Base-by-base conservation (phyloP, 2,888 invertebrate species). In the Drosophila melanosoma region DNA sequence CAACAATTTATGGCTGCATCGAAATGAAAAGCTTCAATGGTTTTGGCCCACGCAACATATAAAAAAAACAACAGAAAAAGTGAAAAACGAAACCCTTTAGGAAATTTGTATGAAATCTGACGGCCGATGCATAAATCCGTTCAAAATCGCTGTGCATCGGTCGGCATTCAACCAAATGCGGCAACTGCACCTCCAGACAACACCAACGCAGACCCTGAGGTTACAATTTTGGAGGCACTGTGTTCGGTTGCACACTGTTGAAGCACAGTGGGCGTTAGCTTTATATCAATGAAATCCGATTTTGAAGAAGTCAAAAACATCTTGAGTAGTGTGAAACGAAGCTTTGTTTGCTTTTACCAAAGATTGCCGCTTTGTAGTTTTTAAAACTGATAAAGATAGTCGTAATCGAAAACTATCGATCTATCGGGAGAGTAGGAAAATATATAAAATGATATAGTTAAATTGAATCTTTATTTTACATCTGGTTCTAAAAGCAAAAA, bases 71-170 rank as follows among this genome's bases (percentile, higher is more conserved):
- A 12, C 66, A 38, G 51, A 56, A 70, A 57, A 53, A 76, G 77
- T 76, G 77, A 74, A 79, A 83, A 85, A 81, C 81, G 77, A 89
- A 89, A 87, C 90, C 90, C 87, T 88, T 89, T 88, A 89, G 88
- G 86, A 89, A 87, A 87, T 82, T 82, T 87, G 79, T 82, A 72
- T 79, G 70, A 74, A 74, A 83, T 77, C 76, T 72, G 66, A 72
- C 72, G 62, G 72, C 72, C 80, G 70, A 72, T 81, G 82, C 79
- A 87, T 85, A 85, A 87, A 87, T 89, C 88, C 86, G 86, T 82
- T 86, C 77, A 74, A 89, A 87, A 82, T 81, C 82, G 76, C 74
- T 71, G 71, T 69, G 69, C 29, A 56, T 66, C 71, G 67, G 77
- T 73, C 81, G 81, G 68, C 59, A 68, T 72, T 15, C 49, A 57